Percentiles rank a stretch among this genome's conserved stretches.
Conservation (phyloP, 2,797 vertebrate species). For the Orientallactaga sibirica region DNA sequence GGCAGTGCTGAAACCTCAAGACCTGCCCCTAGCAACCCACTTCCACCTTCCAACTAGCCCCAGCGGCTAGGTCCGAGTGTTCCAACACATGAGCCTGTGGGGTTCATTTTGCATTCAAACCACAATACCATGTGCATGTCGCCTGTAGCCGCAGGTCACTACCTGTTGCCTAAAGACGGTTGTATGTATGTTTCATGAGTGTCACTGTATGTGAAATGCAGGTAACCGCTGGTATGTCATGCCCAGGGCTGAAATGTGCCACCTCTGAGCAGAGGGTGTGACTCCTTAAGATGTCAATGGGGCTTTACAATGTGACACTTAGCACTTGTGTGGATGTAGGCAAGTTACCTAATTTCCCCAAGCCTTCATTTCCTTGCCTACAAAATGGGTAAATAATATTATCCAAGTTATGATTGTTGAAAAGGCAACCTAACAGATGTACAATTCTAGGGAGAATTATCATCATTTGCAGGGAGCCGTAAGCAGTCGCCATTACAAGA, state of each 20-base stretch:
- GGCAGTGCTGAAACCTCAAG: background rate
- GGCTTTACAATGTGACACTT: background rate
- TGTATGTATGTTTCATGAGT: no score
- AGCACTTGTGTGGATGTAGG: background rate
- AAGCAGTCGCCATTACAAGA: no score
- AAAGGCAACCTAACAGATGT: background rate
- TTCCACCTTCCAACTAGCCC: background rate
- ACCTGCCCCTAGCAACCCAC: background rate
- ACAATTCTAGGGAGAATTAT: background rate
- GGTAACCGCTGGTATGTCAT: no score
- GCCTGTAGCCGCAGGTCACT: no score
- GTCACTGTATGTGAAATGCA: no score
- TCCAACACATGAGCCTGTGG: background rate
- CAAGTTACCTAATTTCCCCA: background rate
- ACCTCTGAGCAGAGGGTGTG: background rate
- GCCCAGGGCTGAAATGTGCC: background rate
- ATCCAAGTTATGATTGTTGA: background rate
- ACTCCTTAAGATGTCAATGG: fast-evolving
- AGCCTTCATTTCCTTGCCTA: background rate
- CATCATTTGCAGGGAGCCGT: no score
- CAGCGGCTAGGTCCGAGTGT: background rate
- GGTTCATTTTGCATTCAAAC: background rate
- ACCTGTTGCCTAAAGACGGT: no score
- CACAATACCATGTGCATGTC: background rate
- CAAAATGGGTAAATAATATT: background rate